Evolutionary conservation across 2,888 invertebrate species (phyloP).

Genomic region (Margaritifera margaritifera): DNA sequence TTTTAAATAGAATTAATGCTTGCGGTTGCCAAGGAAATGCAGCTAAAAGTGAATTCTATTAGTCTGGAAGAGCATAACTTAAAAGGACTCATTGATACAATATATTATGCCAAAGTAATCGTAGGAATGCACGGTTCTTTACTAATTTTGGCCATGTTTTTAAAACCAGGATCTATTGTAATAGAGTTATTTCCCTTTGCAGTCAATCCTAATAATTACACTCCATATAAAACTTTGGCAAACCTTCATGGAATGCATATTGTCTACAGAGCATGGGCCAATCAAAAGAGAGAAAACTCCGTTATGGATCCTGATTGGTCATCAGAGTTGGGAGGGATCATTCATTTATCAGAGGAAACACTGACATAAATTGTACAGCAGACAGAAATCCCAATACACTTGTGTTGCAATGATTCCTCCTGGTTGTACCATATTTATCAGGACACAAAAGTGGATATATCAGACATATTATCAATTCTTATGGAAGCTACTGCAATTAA

Average conservation of each 20-base stretch:
- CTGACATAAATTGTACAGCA: slow-evolving; percentile 64
- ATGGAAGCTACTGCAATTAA: not conserved
- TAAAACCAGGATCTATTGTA: slow-evolving; percentile 69
- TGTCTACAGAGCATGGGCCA: slow-evolving; percentile 73
- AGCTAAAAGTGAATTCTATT: slow-evolving; percentile 58
- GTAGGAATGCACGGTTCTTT: slow-evolving; percentile 75
- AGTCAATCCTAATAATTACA: slow-evolving; percentile 72
- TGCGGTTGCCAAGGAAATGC: slow-evolving; percentile 48
- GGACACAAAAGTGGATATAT: slow-evolving; percentile 73
- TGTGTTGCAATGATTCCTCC: slow-evolving; percentile 74
- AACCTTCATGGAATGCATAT: slow-evolving; percentile 66
- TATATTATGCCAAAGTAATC: slow-evolving; percentile 59
- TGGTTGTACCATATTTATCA: slow-evolving; percentile 76
- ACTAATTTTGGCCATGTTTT: slow-evolving; percentile 72
- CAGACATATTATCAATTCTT: slow-evolving; percentile 44
- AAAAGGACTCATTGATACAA: slow-evolving; percentile 57
- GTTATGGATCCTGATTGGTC: slow-evolving; percentile 70
- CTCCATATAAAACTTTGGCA: slow-evolving; percentile 73
- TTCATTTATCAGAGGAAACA: slow-evolving; percentile 64
- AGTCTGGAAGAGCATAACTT: slow-evolving; percentile 61
- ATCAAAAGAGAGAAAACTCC: slow-evolving; percentile 63
- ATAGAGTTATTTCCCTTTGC: slow-evolving; percentile 76
- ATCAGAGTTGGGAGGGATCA: slow-evolving; percentile 72
- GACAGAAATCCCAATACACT: slow-evolving; percentile 69
- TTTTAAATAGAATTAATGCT: slow-evolving; percentile 74